These are phyloP conservation scores for Dunckerocampus dactyliophorus DNA, from an alignment of 2,113 vertebrate genomes.

Conservation along the genomic window DNA sequence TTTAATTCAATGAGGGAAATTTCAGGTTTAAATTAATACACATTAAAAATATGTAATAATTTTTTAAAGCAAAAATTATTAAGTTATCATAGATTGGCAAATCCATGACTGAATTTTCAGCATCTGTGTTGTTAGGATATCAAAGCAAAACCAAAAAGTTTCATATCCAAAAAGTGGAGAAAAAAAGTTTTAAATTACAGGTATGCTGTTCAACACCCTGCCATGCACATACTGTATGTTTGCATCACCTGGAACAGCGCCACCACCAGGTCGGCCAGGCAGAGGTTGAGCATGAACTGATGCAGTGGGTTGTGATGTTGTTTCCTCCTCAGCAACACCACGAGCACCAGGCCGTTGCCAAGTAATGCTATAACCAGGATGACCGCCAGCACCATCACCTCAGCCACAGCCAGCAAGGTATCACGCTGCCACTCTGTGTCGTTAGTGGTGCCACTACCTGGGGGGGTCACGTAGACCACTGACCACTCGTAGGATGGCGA, in stretches of 20 bases:
- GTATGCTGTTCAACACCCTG: too few relatives aligned
- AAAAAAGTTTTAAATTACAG: too few relatives aligned
- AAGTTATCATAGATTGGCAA: too few relatives aligned
- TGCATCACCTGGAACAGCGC: slow-evolving; percentile 78
- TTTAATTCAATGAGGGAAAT: too few relatives aligned
- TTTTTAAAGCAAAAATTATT: too few relatives aligned
- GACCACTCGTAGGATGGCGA: slow-evolving; percentile 21
- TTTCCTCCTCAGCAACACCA: slow-evolving; percentile 68
- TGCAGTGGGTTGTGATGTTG: slow-evolving; percentile 78
- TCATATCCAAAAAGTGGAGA: too few relatives aligned
- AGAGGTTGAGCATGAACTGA: slow-evolving; percentile 82
- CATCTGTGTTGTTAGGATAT: too few relatives aligned
- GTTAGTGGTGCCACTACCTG: slow-evolving; percentile 2
- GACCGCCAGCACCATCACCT: slow-evolving; percentile 74
- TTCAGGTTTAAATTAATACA: too few relatives aligned
- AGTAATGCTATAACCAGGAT: slow-evolving; percentile 75
- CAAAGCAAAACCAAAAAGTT: background rate
- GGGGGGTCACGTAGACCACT: background rate
- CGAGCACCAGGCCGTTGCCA: slow-evolving; percentile 79
- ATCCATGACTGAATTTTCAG: too few relatives aligned
- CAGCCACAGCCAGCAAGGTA: slow-evolving; percentile 70
- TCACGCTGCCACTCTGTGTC: slow-evolving; percentile 61
- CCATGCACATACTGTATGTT: background rate
- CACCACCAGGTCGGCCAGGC: slow-evolving; percentile 82
- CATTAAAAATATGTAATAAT: too few relatives aligned